Evolutionary conservation across 1,140 invertebrate genomes (phyloP).

Genomic region (Liolophura sinensis): DNA sequence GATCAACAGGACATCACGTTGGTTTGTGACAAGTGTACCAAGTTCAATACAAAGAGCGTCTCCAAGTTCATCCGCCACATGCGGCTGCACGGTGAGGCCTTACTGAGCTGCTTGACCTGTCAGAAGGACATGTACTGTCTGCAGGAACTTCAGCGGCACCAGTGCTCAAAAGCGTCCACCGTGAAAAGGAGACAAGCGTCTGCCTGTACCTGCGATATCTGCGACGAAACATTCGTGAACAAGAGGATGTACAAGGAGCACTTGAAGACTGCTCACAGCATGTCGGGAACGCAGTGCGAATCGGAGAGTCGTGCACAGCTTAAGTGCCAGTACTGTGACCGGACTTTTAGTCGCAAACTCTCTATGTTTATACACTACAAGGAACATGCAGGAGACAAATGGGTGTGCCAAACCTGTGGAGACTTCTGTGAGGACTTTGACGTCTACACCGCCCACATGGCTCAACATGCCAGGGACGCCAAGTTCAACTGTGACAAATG

Average conservation of each 20-base stretch:
- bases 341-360: conserved; percentile 23
- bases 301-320: conserved; percentile 1
- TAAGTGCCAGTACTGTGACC: conserved; percentile 27
- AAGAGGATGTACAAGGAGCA: conserved; percentile 9
- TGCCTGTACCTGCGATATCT: conserved; percentile 13
- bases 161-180: conserved; percentile 9
- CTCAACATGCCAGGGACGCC: conserved; percentile 27
- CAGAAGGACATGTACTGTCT: conserved; percentile 8
- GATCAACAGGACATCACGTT: too few species aligned
- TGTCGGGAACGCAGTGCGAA: conserved; percentile 7
- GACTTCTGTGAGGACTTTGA: conserved; percentile 28
- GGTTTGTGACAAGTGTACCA: too few species aligned
- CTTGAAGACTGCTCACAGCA: conserved; percentile 4
- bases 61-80: conserved; percentile 6
- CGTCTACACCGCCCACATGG: conserved; percentile 29
- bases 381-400: conserved; percentile 33
- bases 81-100: conserved; percentile 1
- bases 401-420: conserved; percentile 45
- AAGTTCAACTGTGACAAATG: conserved; percentile 38
- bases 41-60: too few species aligned
- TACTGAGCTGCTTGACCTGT: conserved; percentile 11
- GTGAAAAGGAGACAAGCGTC: conserved; percentile 5
- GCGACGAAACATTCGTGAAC: conserved; percentile 15
- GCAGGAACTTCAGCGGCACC: conserved; percentile 14
- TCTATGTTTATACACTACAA: conserved; percentile 36